Base-by-base conservation (phyloP, 2,888 invertebrate species). In the Thereva nobilitata region DNA sequence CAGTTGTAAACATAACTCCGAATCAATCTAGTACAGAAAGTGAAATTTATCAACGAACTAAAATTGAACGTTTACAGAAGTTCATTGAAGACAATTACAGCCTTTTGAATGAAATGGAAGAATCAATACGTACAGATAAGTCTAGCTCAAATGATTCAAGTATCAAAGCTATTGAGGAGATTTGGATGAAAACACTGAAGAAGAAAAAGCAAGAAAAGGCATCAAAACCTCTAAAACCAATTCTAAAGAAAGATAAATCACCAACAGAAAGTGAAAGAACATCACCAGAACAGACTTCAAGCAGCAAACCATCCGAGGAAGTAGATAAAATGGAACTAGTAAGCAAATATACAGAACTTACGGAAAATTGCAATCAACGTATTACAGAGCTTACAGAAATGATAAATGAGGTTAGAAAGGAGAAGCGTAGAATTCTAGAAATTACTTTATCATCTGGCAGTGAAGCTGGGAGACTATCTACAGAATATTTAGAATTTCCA, bases 371-470 rank as follows among this genome's bases (percentile, higher is more conserved):
- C 64, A 82, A 82, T 0, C 82, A 85, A 69, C 81, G 86, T 67
- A 87, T 87, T 53, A 82, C 83, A 2, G 83, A 84, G 67, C 74
- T 87, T 5, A 82, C 84, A 0, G 82, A 82, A 7, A 81, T 85
- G 72, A 86, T 87, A 9, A 80, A 83, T n/a, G 82, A 83, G 73
- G 83, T 87, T 5, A 82, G 87, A n/a, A 79, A 82, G 63, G 87
- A 87, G 72, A 84, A 84, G 70, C 78, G 82, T 53, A 79, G 81
- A 52, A 77, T 85, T 12, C 74, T 84, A n/a, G 82, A 82, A 68
- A 77, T 78, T 1, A 80, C 79, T 0, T 72, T 80, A 0, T 79
- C 78, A 1, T 81, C 80, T 6, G 63, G 66, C 7, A 79, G 78
- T 65, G 80, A 79, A 34, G 77, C 73, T 41, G 78, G 72, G 0